Base-by-base conservation (phyloP, 2,888 invertebrate genomes). In the Ptycholaimellus sp. region DNA sequence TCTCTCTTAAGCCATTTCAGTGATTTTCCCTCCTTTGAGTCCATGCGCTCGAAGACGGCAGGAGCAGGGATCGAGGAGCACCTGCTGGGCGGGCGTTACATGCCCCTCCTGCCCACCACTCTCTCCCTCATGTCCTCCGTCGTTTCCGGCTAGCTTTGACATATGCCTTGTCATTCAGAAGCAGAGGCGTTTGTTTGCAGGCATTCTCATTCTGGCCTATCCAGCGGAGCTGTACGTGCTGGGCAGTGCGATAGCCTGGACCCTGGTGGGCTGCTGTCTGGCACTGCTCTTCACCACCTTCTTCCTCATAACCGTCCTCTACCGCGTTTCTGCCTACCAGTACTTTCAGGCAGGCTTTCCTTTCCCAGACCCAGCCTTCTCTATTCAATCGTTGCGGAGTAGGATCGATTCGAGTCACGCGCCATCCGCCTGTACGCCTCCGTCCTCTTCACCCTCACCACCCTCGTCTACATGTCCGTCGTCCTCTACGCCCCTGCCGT, bases 81-180 rank as follows among this genome's bases (percentile, higher is more conserved):
- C 54, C 68, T 82, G 40, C 58, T 78, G 39, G 82, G 79, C 0
- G 72, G 78, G 55, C 69, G 72, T 40, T 75, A 73, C 44, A 76
- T 81, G 75, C 69, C 74, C 5, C 66, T 76, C 47, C 72, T 74
- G 7, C 78, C 81, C 0, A 77, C 82, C 1, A 74, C 79, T 3
- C 76, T 81, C 45, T 81, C 80, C 2, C 59, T 82, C 40, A 79
- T 81, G 76, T 79, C 81, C 16, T 78, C 79, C 30, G 80, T 81
- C 57, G 77, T 82, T 75, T 80, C 80, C n/a, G n/a, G n/a, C n/a
- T n/a, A n/a, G n/a, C n/a, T n/a, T n/a, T n/a, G n/a, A n/a, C n/a
- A n/a, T n/a, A n/a, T n/a, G n/a, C n/a, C n/a, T n/a, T n/a, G n/a
- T n/a, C n/a, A n/a, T n/a, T n/a, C n/a, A n/a, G n/a, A n/a, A n/a